Evolutionary conservation across 1,140 invertebrate genomes (phyloP), one percentile per base, ranked within the genome.

Genomic region (Cepaea nemoralis): DNA sequence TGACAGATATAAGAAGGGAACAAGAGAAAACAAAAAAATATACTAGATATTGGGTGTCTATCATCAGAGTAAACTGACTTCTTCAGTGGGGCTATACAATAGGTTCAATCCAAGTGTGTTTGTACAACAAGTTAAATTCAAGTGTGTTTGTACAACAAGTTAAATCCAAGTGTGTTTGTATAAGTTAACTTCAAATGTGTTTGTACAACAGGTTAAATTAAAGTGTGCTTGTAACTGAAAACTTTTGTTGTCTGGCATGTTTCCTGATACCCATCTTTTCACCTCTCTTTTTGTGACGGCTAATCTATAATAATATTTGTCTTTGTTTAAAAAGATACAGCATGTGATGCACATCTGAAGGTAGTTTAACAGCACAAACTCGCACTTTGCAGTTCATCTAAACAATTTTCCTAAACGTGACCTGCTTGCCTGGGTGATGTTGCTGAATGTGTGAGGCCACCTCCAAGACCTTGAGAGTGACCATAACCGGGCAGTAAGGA

Each of bases 371-470:
- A 55, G n/a, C 8, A 55, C 22, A 5, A 55, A 55, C 42, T 45
- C 8, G n/a, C 22, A 22, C 16, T 55, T 55, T 55, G 50, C 19
- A 24, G 27, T 63, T 3, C 40, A n/a, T 3, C 40, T 27, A 71
- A 24, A 39, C 40, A 48, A 42, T 50, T 39, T 80, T 80, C 45
- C 78, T 81, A 63, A 81, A 83, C 12, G 55, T 40, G n/a, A 83
- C 83, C 16, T 77, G 67, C n/a, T 75, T 48, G 1, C 85, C 85
- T 42, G 86, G 85, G 50, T 87, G 86, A 24, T 70, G 42, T 42
- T 85, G 77, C 27, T 85, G 80, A 33, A 87, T 87, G 78, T 87
- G 86, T 35, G 82, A 80, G 45, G 83, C 76, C 45, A 87, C 86
- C 45, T 87, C 86, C 70, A 80, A 73, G 16, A 82, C 81, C 16